phyloP scores from a whole-genome alignment of 2,113 vertebrate genomes.

The Fulmarus glacialis region DNA sequence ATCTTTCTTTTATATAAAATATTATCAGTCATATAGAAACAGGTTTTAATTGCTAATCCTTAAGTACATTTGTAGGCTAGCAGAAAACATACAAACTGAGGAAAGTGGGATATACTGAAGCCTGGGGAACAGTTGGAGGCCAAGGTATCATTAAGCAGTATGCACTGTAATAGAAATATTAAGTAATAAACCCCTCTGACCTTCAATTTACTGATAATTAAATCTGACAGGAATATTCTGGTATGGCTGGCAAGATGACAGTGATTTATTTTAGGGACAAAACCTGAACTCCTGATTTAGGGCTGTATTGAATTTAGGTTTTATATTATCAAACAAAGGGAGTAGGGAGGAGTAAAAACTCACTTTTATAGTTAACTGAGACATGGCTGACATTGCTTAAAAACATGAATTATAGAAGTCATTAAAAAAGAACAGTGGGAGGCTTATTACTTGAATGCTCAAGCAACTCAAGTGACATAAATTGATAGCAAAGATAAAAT shows the following conservation, averaged over 20 bases:
- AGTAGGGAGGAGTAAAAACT: not conserved
- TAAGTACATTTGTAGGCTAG: not conserved
- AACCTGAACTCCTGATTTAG: not conserved
- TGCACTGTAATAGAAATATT: not conserved
- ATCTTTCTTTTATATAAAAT: not conserved
- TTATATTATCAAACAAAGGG: not conserved
- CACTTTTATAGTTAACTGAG: slow-evolving; percentile 13
- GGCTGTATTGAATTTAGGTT: not conserved
- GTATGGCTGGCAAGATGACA: not conserved
- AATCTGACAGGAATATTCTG: not conserved
- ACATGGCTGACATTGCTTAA: not conserved
- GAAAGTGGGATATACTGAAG: not conserved
- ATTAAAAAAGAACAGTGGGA: not conserved
- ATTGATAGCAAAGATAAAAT: not conserved
- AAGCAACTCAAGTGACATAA: not conserved
- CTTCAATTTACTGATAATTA: not conserved
- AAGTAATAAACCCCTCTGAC: not conserved
- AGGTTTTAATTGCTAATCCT: not conserved
- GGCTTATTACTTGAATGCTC: slow-evolving; percentile 8
- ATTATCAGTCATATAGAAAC: not conserved
- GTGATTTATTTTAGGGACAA: not conserved
- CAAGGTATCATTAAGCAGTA: not conserved
- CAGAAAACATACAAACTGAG: not conserved
- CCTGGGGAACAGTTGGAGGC: not conserved
- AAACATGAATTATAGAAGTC: not conserved